These are phyloP conservation scores for Hoplodrina ambigua DNA, from an alignment of 2,888 invertebrate genomes.

Conservation along the genomic window DNA sequence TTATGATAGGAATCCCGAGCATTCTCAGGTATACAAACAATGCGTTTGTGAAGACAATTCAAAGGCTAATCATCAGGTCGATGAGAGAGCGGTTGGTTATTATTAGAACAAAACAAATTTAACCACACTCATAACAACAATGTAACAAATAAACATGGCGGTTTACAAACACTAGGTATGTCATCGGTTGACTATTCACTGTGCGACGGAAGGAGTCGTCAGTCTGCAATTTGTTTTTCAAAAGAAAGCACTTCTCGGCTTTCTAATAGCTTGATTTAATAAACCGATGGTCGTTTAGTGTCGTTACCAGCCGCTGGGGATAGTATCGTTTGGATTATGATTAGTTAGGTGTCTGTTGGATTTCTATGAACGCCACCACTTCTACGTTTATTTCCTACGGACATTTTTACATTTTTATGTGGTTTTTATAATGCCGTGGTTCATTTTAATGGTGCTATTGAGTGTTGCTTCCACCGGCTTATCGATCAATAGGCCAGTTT, in stretches of 20 bases:
- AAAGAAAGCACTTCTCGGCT: slow-evolving; percentile 66
- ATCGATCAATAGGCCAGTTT: slow-evolving; percentile 85
- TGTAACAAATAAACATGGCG: slow-evolving; percentile 74
- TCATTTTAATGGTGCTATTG: slow-evolving; percentile 62
- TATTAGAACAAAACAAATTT: slow-evolving; percentile 57
- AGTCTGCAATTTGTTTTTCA: slow-evolving; percentile 73
- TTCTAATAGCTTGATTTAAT: slow-evolving; percentile 12
- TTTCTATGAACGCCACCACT: background rate
- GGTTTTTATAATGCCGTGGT: slow-evolving; percentile 61
- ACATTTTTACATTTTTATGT: slow-evolving; percentile 5
- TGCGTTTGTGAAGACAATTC: slow-evolving; percentile 26
- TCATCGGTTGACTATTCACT: slow-evolving; percentile 65
- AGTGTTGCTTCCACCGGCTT: slow-evolving; percentile 60
- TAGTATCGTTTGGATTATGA: slow-evolving; percentile 10
- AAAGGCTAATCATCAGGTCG: slow-evolving; percentile 39
- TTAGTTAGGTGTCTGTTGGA: slow-evolving; percentile 2
- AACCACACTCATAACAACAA: slow-evolving; percentile 75
- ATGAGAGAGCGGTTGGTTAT: slow-evolving; percentile 51
- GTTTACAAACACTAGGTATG: slow-evolving; percentile 82
- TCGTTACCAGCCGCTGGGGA: background rate
- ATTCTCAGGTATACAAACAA: slow-evolving; percentile 42
- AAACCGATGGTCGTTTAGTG: slow-evolving; percentile 1
- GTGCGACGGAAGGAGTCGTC: slow-evolving; percentile 64
- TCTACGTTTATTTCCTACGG: slow-evolving; percentile 4
- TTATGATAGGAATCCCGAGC: slow-evolving; percentile 32